Evolutionary conservation across 2,797 vertebrate genomes (phyloP).

Genomic region (Dendrocincla tyrannina): DNA sequence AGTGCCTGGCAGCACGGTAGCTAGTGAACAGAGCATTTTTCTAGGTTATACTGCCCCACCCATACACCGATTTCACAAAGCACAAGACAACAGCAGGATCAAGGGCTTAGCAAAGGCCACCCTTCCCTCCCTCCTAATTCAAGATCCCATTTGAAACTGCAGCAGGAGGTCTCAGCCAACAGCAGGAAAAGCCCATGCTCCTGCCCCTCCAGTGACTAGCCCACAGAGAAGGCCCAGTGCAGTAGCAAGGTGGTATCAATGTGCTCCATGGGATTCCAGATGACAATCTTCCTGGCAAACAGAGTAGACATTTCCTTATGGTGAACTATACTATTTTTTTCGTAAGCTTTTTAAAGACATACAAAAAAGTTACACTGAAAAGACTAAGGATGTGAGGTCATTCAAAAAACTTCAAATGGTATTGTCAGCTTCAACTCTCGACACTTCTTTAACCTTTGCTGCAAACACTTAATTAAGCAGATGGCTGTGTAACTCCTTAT

Average conservation of each 20-base stretch:
- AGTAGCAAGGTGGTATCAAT: accelerated
- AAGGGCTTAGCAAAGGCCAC: background rate
- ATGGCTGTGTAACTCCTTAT: background rate
- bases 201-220: background rate
- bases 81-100: background rate
- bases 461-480: background rate
- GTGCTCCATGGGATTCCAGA: background rate
- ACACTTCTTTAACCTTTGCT: background rate
- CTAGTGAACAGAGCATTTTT: background rate
- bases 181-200: background rate
- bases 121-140: background rate
- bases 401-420: background rate
- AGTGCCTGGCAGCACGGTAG: background rate
- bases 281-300: background rate
- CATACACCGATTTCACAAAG: background rate
- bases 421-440: background rate
- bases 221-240: background rate
- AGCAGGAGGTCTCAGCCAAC: background rate
- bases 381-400: background rate
- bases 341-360: background rate
- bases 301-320: background rate
- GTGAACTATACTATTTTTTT: background rate
- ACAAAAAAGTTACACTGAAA: background rate
- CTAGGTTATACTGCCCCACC: background rate
- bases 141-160: background rate